A percentile compares a stretch with the other conserved stretches of the same genome.
phyloP scores from a whole-genome alignment of 2,888 invertebrate species.

The Phalera bucephala region DNA sequence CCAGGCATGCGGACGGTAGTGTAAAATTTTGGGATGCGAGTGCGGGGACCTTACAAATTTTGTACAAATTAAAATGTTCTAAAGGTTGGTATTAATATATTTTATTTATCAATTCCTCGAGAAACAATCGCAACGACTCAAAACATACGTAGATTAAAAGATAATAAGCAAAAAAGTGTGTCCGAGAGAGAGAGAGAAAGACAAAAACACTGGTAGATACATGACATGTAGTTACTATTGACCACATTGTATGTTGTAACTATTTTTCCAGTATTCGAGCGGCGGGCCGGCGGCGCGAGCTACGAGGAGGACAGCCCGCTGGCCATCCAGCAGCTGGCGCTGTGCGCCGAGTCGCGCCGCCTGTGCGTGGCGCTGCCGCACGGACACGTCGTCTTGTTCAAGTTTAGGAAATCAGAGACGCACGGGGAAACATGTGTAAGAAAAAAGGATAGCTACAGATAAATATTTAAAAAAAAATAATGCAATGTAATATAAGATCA shows the following conservation, averaged over 20 bases:
- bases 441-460: conserved; percentile 13
- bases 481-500: too few relatives aligned
- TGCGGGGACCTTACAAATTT: conserved; percentile 96
- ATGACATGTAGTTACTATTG: too few relatives aligned
- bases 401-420: conserved; percentile 96
- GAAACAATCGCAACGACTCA: background rate
- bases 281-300: conserved; percentile 30
- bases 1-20: conserved; percentile 98
- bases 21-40: conserved; percentile 99
- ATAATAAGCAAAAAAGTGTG: too few relatives aligned
- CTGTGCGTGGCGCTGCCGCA: conserved; percentile 96
- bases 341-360: conserved; percentile 95
- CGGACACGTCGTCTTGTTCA: conserved; percentile 97
- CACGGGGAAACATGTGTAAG: conserved; percentile 90
- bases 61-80: conserved; percentile 98
- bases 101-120: background rate
- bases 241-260: too few relatives aligned
- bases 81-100: conserved; percentile 85
- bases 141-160: too few relatives aligned
- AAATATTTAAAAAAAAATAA: too few relatives aligned
- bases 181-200: too few relatives aligned
- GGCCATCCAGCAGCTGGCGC: conserved; percentile 93
- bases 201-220: too few relatives aligned
- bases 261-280: conserved; percentile 75
- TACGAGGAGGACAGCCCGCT: conserved; percentile 91